phyloP scores from a whole-genome alignment of 2,888 invertebrate species.

The Orthosia cruda region DNA sequence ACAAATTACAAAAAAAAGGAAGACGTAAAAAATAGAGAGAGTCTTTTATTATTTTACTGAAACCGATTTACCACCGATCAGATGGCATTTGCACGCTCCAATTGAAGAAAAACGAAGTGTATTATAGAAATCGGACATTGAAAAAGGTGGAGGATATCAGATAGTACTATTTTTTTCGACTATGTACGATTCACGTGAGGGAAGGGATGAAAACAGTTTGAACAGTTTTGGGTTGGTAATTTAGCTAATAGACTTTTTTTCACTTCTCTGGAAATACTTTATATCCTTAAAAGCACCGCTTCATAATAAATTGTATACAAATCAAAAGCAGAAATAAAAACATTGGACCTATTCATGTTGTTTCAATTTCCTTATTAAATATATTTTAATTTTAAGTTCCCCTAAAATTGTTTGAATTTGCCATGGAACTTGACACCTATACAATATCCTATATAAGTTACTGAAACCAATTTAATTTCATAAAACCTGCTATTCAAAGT shows the following conservation, averaged over 20 bases:
- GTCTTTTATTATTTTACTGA: constrained; percentile 50
- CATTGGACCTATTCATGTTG: constrained; percentile 1
- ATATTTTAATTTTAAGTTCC: neutral
- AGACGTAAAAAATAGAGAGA: constrained; percentile 15
- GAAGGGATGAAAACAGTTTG: constrained; percentile 2
- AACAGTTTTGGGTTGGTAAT: constrained; percentile 10
- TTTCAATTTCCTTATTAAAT: constrained; percentile 11
- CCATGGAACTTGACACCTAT: neutral
- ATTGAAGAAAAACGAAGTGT: constrained; percentile 75
- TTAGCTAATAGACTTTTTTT: constrained; percentile 11
- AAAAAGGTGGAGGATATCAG: constrained; percentile 69
- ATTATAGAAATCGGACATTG: constrained; percentile 76
- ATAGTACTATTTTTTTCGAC: constrained; percentile 48
- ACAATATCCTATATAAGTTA: neutral
- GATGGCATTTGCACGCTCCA: constrained; percentile 72
- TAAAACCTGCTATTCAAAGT: neutral
- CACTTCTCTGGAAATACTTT: neutral
- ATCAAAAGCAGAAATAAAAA: constrained; percentile 12
- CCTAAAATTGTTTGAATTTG: neutral
- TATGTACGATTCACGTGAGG: constrained; percentile 23
- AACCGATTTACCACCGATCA: constrained; percentile 65
- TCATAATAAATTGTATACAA: neutral
- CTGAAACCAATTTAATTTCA: constrained; percentile 20
- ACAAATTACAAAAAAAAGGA: constrained; percentile 27
- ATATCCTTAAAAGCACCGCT: neutral